These are phyloP conservation scores for Tetramorium bicarinatum DNA, from an alignment of 2,888 invertebrate species.

Conservation along the genomic window DNA sequence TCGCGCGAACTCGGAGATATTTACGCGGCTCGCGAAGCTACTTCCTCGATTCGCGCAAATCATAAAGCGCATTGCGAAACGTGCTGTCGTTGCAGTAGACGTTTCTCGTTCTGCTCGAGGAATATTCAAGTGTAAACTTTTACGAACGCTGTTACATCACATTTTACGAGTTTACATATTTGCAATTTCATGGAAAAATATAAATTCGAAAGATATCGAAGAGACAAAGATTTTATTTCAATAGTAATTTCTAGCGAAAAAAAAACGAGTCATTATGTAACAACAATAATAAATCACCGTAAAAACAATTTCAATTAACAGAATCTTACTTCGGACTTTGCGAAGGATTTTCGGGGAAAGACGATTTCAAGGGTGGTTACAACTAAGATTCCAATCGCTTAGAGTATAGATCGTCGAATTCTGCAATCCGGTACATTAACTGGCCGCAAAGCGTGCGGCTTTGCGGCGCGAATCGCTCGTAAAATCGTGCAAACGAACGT, in stretches of 20 bases:
- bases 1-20: slow-evolving; percentile 34
- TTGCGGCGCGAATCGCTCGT: slow-evolving; percentile 78
- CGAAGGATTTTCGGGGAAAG: neutral
- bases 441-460: slow-evolving; percentile 76
- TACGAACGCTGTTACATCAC: neutral
- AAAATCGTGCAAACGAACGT: slow-evolving; percentile 77
- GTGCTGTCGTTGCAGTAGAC: neutral
- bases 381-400: slow-evolving; percentile 66
- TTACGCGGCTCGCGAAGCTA: slow-evolving; percentile 16
- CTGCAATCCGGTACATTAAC: slow-evolving; percentile 78
- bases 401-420: slow-evolving; percentile 71
- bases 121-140: slow-evolving; percentile 25
- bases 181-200: neutral
- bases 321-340: neutral
- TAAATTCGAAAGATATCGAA: neutral
- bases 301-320: neutral
- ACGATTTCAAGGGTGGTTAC: slow-evolving; percentile 30
- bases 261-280: neutral
- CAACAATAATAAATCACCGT: neutral
- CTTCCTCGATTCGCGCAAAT: slow-evolving; percentile 20
- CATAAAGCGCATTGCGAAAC: neutral
- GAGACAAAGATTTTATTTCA: neutral
- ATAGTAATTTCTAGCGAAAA: neutral
- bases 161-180: neutral
- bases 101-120: slow-evolving; percentile 9